Base-by-base conservation (phyloP, 1,140 invertebrate species). In the Bombyx mandarina region DNA sequence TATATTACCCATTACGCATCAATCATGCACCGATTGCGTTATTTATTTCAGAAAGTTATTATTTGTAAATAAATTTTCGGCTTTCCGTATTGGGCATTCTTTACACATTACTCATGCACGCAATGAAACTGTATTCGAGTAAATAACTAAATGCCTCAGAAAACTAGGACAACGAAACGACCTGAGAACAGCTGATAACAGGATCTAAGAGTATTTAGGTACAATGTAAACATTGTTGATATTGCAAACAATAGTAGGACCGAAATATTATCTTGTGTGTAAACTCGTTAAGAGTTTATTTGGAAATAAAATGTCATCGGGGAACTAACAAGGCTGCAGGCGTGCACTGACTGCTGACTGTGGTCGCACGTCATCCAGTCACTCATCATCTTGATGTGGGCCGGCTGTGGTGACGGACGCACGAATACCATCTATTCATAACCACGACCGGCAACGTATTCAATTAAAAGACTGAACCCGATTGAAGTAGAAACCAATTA, bases 111-210 rank as follows among this genome's bases (percentile, higher is more conserved):
- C 26, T 35, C 26, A 35, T 35, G 1, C 26, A 35, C 26, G 26
- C 26, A 35, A 35, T 35, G 26, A 2, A 35, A 35, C 26, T 35
- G 26, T 35, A 35, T 35, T 35, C 26, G 26, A 3, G 46, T 47
- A 47, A 47, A n/a, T n/a, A 61, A 59, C 22, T 54, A 51, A 51
- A 61, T 47, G 57, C 63, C 61, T 66, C 52, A 54, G 57, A 66
- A 78, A 80, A 79, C 55, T 71, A 72, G 79, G 72, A 67, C 65
- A 56, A 63, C 71, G 77, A 80, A 75, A 79, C 73, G 77, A 82
- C 80, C 78, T 75, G 71, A 79, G 54, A 55, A 65, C 69, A 69
- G 69, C 69, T 73, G 78, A 84, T 84, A 82, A 84, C 63, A 64
- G 43, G 62, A 35, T 35, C 26, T 35, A 35, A 35, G 26, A 35